Evolutionary conservation across 2,113 vertebrate genomes (phyloP), one percentile per base, ranked within the genome.

Genomic region (Oenanthe melanoleuca): DNA sequence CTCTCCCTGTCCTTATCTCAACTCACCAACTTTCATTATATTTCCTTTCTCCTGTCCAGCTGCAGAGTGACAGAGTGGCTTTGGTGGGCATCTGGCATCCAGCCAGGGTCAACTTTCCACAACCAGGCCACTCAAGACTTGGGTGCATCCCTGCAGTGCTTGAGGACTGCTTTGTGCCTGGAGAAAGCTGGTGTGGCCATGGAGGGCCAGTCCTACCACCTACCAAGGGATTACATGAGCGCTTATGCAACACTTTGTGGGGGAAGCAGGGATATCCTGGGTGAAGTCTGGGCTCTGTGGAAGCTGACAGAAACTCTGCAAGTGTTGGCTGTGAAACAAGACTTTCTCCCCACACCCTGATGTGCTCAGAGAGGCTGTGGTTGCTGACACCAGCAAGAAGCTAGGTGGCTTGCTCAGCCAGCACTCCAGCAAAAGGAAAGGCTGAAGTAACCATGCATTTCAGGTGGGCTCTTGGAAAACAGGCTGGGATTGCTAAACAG

Each of bases 401-500:
- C 22, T 52, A 78, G 40, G 65, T 84, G 50, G 45, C n/a, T 94
- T 18, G 15, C 60, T 86, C 28, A 78, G 81, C 11, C 60, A 92
- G 29, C 1, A 3, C 50, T 80, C 42, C 50, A 60, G 34, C 9
- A 49, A 64, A 59, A 83, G 52, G 52, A 80, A 88, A 79, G 28
- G 15, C 52, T 82, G 34, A 40, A 73, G 44, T 37, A 93, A 80
- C 72, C 79, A 44, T 19, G 60, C 25, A 12, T 70, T 95, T 86
- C 92, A 96, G 93, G 94, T 92, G 60, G 82, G 72, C 60, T 50
- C 73, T 19, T 77, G 55, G 71, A 89, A 86, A 80, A 55, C 29
- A 44, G 52, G 63, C 74, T 88, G 80, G 47, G 79, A 86, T 53
- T 84, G 67, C 85, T 86, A 64, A 94, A 80, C 93, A 94, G 92